phyloP scores from a whole-genome alignment of 2,113 vertebrate species.

The Brachyhypopomus gauderio region DNA sequence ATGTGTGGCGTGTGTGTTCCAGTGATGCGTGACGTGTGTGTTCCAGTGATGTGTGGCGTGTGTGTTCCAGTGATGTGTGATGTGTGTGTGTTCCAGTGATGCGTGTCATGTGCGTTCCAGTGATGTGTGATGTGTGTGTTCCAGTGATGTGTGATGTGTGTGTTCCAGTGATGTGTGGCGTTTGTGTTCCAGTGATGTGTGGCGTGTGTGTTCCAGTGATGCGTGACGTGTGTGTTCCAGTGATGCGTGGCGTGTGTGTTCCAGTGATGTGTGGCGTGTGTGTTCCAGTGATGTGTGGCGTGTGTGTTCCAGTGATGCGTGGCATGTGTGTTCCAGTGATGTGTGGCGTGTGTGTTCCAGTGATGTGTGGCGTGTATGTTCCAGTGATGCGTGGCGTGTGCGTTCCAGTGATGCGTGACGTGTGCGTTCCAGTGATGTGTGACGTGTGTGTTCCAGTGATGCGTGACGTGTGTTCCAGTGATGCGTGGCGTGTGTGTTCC shows the following conservation, averaged over 20 bases:
- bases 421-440: background rate
- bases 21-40: too few species aligned
- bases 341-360: background rate
- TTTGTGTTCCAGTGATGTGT: background rate
- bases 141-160: background rate
- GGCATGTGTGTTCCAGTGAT: background rate
- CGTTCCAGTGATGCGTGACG: too few species aligned
- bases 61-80: background rate
- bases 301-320: background rate
- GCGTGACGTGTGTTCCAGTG: background rate
- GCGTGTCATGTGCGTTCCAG: too few species aligned
- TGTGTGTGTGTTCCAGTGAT: background rate
- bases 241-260: background rate
- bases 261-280: background rate
- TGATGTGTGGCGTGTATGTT: background rate
- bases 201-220: background rate
- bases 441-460: background rate
- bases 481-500: background rate
- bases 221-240: background rate
- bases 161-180: too few species aligned
- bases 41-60: background rate
- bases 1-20: background rate
- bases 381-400: background rate
- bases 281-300: too few species aligned
- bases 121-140: constrained; percentile 11